Percentiles rank a stretch among this genome's conserved stretches.
phyloP scores from a whole-genome alignment of 2,113 vertebrate genomes.

The Ictalurus furcatus region DNA sequence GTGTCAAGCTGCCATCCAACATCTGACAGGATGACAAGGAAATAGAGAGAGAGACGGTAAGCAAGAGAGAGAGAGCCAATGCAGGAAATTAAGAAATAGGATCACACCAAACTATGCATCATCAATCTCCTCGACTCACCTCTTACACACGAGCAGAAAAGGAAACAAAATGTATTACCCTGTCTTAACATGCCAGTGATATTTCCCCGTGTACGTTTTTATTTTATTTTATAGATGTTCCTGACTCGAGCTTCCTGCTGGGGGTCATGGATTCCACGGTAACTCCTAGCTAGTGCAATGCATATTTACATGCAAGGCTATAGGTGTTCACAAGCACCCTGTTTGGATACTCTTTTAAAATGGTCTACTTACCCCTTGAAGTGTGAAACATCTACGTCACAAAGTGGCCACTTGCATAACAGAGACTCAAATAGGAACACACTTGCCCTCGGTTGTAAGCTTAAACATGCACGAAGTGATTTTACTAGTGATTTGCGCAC shows the following conservation, averaged over 20 bases:
- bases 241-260: background rate
- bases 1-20: conserved; percentile 27
- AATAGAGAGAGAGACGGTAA: background rate
- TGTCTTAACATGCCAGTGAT: conserved; percentile 25
- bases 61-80: conserved; percentile 61
- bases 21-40: conserved; percentile 25
- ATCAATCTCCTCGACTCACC: conserved; percentile 62
- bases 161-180: background rate
- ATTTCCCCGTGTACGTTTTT: background rate
- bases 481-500: background rate
- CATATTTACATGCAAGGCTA: background rate
- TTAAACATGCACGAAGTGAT: background rate
- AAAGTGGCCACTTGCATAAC: background rate
- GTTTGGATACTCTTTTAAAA: background rate
- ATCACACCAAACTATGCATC: conserved; percentile 73
- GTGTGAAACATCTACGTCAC: background rate
- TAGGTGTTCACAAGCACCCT: background rate
- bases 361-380: background rate
- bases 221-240: background rate
- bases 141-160: conserved; percentile 47
- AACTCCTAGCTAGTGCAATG: background rate
- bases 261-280: background rate
- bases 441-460: background rate
- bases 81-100: conserved; percentile 77
- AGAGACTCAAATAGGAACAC: background rate